Conservation (phyloP, 1,140 invertebrate species). For the Drosophila persimilis region DNA sequence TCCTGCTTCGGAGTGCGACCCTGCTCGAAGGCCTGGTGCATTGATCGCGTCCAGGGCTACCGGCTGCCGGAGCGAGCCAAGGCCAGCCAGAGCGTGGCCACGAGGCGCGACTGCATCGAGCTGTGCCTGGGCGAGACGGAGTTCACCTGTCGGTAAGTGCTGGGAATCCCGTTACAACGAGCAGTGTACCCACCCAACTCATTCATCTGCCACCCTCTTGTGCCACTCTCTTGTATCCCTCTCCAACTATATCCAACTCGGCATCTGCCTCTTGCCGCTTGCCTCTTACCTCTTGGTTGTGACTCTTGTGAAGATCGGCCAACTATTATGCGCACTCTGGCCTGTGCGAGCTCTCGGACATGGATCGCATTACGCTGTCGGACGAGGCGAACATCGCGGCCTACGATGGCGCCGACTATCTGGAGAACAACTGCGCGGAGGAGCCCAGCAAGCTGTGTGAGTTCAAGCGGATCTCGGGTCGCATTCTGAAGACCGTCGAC, state of each 20-base stretch:
- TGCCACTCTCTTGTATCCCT: conserved; percentile 30
- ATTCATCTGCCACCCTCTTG: conserved; percentile 36
- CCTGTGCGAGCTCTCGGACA: conserved; percentile 93
- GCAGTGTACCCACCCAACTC: conserved; percentile 87
- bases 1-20: conserved; percentile 93
- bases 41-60: conserved; percentile 95
- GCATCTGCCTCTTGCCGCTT: not conserved
- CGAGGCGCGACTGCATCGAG: conserved; percentile 93
- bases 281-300: not conserved
- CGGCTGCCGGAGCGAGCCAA: conserved; percentile 89
- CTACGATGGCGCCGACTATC: conserved; percentile 90
- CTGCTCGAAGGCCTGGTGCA: conserved; percentile 95
- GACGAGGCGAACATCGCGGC: conserved; percentile 89
- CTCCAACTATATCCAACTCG: conserved; percentile 23
- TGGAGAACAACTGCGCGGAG: conserved; percentile 95
- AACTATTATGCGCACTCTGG: conserved; percentile 94
- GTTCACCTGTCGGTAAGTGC: conserved; percentile 93
- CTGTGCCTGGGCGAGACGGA: conserved; percentile 93
- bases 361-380: conserved; percentile 94
- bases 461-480: conserved; percentile 93
- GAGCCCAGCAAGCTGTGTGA: conserved; percentile 95
- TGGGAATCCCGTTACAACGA: conserved; percentile 85
- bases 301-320: conserved; percentile 89
- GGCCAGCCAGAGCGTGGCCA: conserved; percentile 88
- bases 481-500: conserved; percentile 96